Percentiles rank a stretch among this genome's conserved stretches.
Evolutionary conservation across 2,888 invertebrate genomes (phyloP).

Genomic region (Gastracanthus pulcherrimus): DNA sequence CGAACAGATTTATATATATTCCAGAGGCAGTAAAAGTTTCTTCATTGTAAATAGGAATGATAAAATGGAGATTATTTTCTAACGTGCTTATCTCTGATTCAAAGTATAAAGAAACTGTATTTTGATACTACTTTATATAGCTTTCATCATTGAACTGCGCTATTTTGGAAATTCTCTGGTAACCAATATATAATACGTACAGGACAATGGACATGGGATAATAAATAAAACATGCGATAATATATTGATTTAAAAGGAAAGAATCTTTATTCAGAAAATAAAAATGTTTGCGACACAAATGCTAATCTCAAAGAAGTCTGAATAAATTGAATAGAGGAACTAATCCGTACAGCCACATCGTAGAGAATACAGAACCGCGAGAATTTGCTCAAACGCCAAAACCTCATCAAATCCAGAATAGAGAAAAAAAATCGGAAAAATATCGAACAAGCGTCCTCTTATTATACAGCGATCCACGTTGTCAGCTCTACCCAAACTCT

Average conservation of each 20-base stretch:
- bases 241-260: constrained; percentile 6
- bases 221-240: background rate
- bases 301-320: background rate
- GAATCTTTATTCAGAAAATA: constrained; percentile 28
- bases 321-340: constrained; percentile 5
- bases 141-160: too few species aligned
- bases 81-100: too few species aligned
- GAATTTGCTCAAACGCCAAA: background rate
- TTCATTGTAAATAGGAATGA: too few species aligned
- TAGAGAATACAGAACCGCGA: background rate
- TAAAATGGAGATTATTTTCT: too few species aligned
- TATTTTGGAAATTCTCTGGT: too few species aligned
- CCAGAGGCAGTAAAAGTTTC: background rate
- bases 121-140: background rate
- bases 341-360: background rate
- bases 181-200: too few species aligned
- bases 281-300: background rate
- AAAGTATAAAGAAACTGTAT: too few species aligned
- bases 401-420: too few species aligned
- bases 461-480: background rate
- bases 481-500: background rate
- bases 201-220: background rate
- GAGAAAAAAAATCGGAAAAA: background rate
- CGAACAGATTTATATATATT: background rate
- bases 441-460: background rate